Base-by-base conservation (phyloP, 2,113 vertebrate genomes). In the Notarius quadriscutis region DNA sequence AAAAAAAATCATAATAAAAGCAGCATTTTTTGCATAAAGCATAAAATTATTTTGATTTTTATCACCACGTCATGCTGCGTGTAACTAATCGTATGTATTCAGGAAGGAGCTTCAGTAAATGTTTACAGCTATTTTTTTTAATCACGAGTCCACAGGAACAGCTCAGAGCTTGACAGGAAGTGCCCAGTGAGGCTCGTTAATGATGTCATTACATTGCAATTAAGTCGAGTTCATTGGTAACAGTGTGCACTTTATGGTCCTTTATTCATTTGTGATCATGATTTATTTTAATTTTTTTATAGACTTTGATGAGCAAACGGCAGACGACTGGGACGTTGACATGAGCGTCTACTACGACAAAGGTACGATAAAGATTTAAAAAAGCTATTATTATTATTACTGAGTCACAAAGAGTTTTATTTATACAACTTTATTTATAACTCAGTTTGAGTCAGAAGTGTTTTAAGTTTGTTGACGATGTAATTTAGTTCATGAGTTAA, bases 321-420 rank as follows among this genome's bases (percentile, higher is more conserved):
- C 97, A 0, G 98, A 99, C 0, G 98, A 99, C 93, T 99, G 98
- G 98, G 98, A 99, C 8, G 97, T 99, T 83, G 98, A 99, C 93
- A 98, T 99, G 98, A 97, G 97, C 30, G 92, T 97, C 85, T 99
- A 99, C 94, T 99, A 99, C 1, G 97, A 99, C 87, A 94, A 92
- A 98, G 98, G 98, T 98, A 96, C 12, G 18, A 20, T 57, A 18
- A 65, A 67, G 27, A 18, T 12, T 53, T 18, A 34, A 10, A 69
- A 71, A 1, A 30, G 10, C 10, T 9, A 11, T 11, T 7, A 53
- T 53, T 53, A 53, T 53, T 53, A 53, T 53, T 53, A 53, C 34
- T 5, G 71, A 41, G 22, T n/a, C 50, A 2, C 3, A 9, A 74
- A 50, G 34, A 1, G 11, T 50, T 74, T 48, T 3, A 10, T 51